phyloP scores from a whole-genome alignment of 2,888 invertebrate genomes.

The Noctua comes region DNA sequence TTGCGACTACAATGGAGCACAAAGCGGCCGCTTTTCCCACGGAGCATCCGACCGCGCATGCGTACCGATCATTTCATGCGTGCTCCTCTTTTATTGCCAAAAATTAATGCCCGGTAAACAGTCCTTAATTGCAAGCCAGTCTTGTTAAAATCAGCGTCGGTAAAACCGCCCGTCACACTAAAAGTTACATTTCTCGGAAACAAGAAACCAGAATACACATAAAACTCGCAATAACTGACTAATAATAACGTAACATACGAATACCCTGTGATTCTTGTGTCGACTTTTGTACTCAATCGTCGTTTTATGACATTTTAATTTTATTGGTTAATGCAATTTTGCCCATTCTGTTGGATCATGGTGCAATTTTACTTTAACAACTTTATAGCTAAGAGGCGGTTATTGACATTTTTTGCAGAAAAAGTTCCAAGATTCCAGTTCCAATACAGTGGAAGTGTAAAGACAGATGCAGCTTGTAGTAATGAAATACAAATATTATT shows the following conservation, averaged over 20 bases:
- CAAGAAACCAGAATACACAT: constrained; percentile 78
- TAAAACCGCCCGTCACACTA: constrained; percentile 78
- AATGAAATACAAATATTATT: constrained; percentile 64
- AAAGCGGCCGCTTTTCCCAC: constrained; percentile 89
- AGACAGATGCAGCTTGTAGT: constrained; percentile 62
- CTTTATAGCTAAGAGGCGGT: constrained; percentile 76
- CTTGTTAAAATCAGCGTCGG: constrained; percentile 80
- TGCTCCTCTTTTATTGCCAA: constrained; percentile 90
- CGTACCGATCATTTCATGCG: constrained; percentile 87
- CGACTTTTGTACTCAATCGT: constrained; percentile 73
- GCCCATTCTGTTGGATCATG: constrained; percentile 63
- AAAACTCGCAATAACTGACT: constrained; percentile 83
- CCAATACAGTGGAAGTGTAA: constrained; percentile 59
- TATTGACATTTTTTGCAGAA: constrained; percentile 62
- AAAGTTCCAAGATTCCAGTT: constrained; percentile 49
- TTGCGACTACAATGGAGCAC: constrained; percentile 88
- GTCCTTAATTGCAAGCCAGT: constrained; percentile 87
- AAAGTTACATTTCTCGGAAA: constrained; percentile 80
- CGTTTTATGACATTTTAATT: constrained; percentile 85
- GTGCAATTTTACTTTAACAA: constrained; percentile 76
- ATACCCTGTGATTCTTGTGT: constrained; percentile 78
- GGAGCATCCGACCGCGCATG: constrained; percentile 82
- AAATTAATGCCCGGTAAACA: constrained; percentile 90
- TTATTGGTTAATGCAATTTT: constrained; percentile 80
- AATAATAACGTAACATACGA: constrained; percentile 84